phyloP scores from a whole-genome alignment of 2,113 vertebrate species.

The Ceratotherium simum region DNA sequence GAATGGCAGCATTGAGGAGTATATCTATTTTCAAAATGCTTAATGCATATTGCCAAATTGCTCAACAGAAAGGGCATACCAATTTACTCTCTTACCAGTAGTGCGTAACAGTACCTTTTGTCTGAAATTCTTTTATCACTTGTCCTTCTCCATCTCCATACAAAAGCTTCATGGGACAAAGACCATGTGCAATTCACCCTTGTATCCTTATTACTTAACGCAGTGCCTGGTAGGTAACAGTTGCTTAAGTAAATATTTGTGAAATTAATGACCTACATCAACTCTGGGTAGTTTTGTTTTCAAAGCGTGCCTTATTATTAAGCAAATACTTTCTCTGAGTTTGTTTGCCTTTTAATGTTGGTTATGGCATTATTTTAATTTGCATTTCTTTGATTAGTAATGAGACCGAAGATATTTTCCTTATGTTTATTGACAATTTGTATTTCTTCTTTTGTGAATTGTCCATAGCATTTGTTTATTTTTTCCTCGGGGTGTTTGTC shows the following conservation, averaged over 20 bases:
- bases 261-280: neutral
- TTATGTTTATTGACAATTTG: neutral
- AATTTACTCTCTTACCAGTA: neutral
- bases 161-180: neutral
- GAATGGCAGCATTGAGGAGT: neutral
- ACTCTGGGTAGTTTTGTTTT: conserved; percentile 17
- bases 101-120: neutral
- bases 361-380: conserved; percentile 38
- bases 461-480: neutral
- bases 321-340: neutral
- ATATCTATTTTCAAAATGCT: neutral
- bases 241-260: neutral
- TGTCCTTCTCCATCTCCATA: neutral
- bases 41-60: neutral
- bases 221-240: neutral
- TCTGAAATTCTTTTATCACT: neutral
- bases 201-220: neutral
- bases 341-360: conserved; percentile 29
- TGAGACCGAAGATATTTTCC: neutral
- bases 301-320: conserved; percentile 29
- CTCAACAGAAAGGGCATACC: neutral
- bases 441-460: neutral
- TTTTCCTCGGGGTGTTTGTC: neutral
- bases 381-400: conserved; percentile 23
- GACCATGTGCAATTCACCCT: neutral